Percentiles rank a stretch among this genome's conserved stretches.
These are phyloP conservation scores for Solenodon paradoxus DNA, from an alignment of 2,113 vertebrate species.

Conservation along the genomic window DNA sequence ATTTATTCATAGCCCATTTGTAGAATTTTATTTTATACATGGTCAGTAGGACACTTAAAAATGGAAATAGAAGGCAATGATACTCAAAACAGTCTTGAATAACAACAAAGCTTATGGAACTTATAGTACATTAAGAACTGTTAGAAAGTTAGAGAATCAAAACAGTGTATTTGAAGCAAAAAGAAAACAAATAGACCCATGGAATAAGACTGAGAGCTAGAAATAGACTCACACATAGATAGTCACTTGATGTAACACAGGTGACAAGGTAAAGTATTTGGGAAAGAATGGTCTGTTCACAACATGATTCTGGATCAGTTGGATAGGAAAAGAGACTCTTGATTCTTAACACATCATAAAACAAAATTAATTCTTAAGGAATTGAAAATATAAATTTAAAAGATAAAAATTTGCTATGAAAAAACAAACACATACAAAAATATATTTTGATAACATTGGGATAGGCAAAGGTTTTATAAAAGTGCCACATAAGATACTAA, in stretches of 20 bases:
- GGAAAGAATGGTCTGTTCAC: background rate
- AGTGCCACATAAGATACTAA: background rate
- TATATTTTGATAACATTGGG: background rate
- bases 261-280: background rate
- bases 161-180: background rate
- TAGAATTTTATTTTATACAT: background rate
- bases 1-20: background rate
- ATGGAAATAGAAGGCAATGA: background rate
- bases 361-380: background rate
- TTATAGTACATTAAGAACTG: background rate
- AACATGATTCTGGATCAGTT: background rate
- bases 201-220: background rate
- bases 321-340: background rate
- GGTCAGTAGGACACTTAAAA: background rate
- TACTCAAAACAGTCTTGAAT: background rate
- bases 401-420: background rate
- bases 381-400: background rate
- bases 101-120: background rate
- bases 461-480: background rate
- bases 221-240: background rate
- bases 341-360: background rate
- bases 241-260: background rate
- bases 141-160: background rate
- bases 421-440: background rate
- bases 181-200: background rate